Conservation (phyloP, 2,888 invertebrate species). For the Eupithecia centaureata region DNA sequence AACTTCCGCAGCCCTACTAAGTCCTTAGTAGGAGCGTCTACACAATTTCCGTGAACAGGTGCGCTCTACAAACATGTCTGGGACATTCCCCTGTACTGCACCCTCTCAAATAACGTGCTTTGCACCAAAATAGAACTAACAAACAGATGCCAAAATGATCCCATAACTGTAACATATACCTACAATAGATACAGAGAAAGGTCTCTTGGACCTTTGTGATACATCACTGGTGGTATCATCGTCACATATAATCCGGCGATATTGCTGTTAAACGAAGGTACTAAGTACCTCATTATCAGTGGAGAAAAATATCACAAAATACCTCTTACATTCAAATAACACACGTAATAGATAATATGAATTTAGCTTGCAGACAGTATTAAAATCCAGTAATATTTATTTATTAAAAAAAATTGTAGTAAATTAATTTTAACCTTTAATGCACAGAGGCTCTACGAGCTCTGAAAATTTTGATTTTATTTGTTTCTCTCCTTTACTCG, state of each 20-base stretch:
- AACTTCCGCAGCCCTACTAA: not conserved
- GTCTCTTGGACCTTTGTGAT: not conserved
- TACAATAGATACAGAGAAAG: not conserved
- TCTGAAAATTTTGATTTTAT: no score
- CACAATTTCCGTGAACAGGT: slow-evolving; percentile 44
- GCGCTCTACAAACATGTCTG: slow-evolving; percentile 41
- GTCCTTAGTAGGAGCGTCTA: slow-evolving; percentile 30
- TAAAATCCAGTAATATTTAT: no score
- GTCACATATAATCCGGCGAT: not conserved
- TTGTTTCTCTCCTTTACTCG: no score
- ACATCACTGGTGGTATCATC: not conserved
- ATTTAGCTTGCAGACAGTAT: not conserved
- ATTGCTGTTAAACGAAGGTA: not conserved
- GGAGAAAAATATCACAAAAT: no score
- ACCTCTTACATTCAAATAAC: no score
- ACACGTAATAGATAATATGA: not conserved
- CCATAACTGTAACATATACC: not conserved
- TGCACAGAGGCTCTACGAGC: not conserved
- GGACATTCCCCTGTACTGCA: slow-evolving; percentile 35
- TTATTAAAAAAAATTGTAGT: no score
- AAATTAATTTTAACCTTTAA: not conserved
- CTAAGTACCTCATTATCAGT: no score
- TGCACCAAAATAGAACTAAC: slow-evolving; percentile 3
- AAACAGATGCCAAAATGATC: not conserved
- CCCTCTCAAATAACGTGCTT: slow-evolving; percentile 36